Percentiles rank a stretch among this genome's conserved stretches.
Evolutionary conservation across 2,888 invertebrate genomes (phyloP).

Genomic region (Pyralis farinalis): DNA sequence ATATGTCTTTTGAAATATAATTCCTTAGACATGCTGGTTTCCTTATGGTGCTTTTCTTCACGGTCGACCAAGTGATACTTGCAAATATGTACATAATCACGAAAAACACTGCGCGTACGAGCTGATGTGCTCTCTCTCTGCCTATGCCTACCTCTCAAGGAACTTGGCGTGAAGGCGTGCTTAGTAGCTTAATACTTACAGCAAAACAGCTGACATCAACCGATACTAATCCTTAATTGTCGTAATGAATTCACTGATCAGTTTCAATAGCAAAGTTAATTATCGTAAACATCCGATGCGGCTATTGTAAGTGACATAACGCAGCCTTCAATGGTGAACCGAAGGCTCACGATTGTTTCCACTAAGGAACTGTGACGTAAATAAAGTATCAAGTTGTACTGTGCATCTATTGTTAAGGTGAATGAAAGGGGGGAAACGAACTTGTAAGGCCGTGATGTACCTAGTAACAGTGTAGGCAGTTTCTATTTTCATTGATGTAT

Average conservation of each 20-base stretch:
- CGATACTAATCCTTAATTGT: background rate
- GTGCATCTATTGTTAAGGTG: background rate
- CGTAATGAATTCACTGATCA: slow-evolving; percentile 4
- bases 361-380: background rate
- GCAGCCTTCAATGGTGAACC: background rate
- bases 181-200: too few relatives aligned
- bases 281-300: slow-evolving; percentile 2
- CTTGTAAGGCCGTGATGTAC: slow-evolving; percentile 4
- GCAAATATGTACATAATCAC: too few relatives aligned
- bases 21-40: too few relatives aligned
- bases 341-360: background rate
- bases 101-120: too few relatives aligned
- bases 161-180: too few relatives aligned
- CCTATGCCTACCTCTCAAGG: too few relatives aligned
- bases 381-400: background rate
- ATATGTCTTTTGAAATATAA: too few relatives aligned
- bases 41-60: too few relatives aligned
- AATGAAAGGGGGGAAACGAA: slow-evolving; percentile 2
- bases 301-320: slow-evolving; percentile 5
- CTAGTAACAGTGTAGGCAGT: background rate
- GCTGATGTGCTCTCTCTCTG: too few relatives aligned
- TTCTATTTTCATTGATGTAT: too few relatives aligned
- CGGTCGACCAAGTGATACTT: too few relatives aligned
- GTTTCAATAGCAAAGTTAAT: background rate
- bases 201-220: background rate